phyloP scores from a whole-genome alignment of 2,888 invertebrate species.

The Nineta flava region DNA sequence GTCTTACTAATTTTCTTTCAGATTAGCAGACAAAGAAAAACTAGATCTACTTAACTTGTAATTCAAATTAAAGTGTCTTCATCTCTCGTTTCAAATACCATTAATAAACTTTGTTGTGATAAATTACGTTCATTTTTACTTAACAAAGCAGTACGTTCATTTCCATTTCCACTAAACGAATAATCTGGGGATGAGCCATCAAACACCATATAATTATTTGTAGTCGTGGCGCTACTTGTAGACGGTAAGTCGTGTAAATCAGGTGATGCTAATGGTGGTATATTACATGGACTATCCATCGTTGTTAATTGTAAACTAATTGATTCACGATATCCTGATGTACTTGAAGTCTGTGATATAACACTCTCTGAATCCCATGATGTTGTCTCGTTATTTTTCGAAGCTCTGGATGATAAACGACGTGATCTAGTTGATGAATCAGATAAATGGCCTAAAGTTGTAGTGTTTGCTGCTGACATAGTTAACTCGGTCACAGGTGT shows the following conservation, averaged over 20 bases:
- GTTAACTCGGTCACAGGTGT: slow-evolving; percentile 12
- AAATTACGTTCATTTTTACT: slow-evolving; percentile 42
- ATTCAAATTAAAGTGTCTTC: slow-evolving; percentile 70
- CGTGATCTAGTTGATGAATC: slow-evolving; percentile 4
- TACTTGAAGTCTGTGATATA: slow-evolving; percentile 69
- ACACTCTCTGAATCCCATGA: slow-evolving; percentile 57
- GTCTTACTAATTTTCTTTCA: too few relatives aligned
- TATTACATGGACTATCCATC: slow-evolving; percentile 34
- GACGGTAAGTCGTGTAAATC: slow-evolving; percentile 39
- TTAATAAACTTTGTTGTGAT: slow-evolving; percentile 60
- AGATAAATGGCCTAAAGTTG: neutral
- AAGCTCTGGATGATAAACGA: slow-evolving; percentile 2
- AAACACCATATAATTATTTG: slow-evolving; percentile 31
- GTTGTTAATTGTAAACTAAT: slow-evolving; percentile 45
- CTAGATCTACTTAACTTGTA: too few relatives aligned
- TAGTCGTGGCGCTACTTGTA: slow-evolving; percentile 30
- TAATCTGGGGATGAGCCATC: slow-evolving; percentile 39
- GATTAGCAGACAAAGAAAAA: too few relatives aligned
- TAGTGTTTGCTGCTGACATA: slow-evolving; percentile 10
- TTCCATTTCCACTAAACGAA: slow-evolving; percentile 46
- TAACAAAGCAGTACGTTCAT: slow-evolving; percentile 44
- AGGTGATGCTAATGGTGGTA: slow-evolving; percentile 46
- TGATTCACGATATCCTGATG: slow-evolving; percentile 46
- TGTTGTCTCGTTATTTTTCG: slow-evolving; percentile 20
- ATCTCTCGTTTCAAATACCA: slow-evolving; percentile 66